phyloP scores from a whole-genome alignment of 2,888 invertebrate species.

The Dichetophora obliterata region DNA sequence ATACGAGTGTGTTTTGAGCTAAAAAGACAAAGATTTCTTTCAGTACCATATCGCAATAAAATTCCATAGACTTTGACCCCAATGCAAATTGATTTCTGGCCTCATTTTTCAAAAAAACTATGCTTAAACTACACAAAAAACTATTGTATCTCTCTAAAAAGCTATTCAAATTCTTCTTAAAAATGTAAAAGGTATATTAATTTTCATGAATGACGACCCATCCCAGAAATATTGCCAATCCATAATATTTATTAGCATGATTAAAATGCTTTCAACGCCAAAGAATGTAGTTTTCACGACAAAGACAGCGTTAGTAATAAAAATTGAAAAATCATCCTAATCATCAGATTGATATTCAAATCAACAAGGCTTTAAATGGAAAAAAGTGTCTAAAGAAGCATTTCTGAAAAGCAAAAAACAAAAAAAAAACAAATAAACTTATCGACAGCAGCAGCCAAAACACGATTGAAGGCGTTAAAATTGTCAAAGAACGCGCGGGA shows the following conservation, averaged over 20 bases:
- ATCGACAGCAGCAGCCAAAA: conserved; percentile 25
- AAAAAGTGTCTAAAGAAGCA: conserved; percentile 7
- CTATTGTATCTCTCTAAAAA: too few relatives aligned
- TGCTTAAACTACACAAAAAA: too few relatives aligned
- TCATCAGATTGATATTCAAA: conserved; percentile 27
- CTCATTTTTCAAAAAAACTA: too few relatives aligned
- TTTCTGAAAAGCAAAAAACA: conserved; percentile 16
- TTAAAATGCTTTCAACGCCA: background rate
- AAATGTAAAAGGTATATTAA: too few relatives aligned
- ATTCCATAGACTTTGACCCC: too few relatives aligned
- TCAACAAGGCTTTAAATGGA: background rate
- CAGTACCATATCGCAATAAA: too few relatives aligned
- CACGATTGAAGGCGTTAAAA: conserved; percentile 33
- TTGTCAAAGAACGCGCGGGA: conserved; percentile 31
- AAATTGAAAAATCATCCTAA: background rate
- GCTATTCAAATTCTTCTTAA: too few relatives aligned
- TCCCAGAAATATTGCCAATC: conserved; percentile 12
- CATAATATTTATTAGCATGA: background rate
- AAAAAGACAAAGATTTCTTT: too few relatives aligned
- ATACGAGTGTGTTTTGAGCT: too few relatives aligned
- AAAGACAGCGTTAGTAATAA: conserved; percentile 1
- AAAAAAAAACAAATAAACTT: conserved; percentile 25
- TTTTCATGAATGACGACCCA: background rate
- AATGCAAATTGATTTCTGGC: too few relatives aligned
- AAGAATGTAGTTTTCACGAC: background rate